Percentiles rank a stretch among this genome's conserved stretches.
Conservation (phyloP, 2,113 vertebrate species). For the Epinephelus cyanopodus region DNA sequence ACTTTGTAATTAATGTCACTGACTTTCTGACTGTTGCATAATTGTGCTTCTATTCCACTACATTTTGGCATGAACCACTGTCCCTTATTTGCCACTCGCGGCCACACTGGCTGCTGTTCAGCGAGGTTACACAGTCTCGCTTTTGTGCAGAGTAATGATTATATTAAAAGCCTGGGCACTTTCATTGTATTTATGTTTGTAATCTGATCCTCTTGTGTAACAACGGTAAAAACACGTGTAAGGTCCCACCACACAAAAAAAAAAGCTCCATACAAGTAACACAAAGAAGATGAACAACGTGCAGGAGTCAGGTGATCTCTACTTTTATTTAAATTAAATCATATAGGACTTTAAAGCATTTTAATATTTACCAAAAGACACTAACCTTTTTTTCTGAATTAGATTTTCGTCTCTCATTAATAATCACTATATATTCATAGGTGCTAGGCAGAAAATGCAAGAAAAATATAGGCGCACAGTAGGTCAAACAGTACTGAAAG, state of each 20-base stretch:
- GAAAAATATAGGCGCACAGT: conserved; percentile 70
- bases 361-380: conserved; percentile 85
- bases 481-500: conserved; percentile 76
- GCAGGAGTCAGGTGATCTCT: conserved; percentile 75
- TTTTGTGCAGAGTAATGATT: neutral
- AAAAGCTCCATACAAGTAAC: neutral
- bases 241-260: neutral
- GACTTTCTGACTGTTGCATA: too few species aligned
- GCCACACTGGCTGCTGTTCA: neutral
- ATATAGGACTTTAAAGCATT: conserved; percentile 84
- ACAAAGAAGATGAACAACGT: conserved; percentile 46
- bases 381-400: conserved; percentile 82
- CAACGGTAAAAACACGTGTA: neutral
- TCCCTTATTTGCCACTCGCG: neutral
- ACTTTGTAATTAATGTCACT: too few species aligned
- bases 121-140: too few species aligned
- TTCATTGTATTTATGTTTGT: neutral
- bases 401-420: conserved; percentile 81
- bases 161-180: neutral
- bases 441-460: conserved; percentile 75
- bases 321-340: conserved; percentile 91
- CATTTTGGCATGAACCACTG: neutral
- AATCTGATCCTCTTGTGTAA: neutral
- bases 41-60: neutral
- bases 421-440: conserved; percentile 80